These are phyloP conservation scores for Eucidaris tribuloides DNA, from an alignment of 35 echinoderm and acorn worm genomes.

Conservation along the genomic window DNA sequence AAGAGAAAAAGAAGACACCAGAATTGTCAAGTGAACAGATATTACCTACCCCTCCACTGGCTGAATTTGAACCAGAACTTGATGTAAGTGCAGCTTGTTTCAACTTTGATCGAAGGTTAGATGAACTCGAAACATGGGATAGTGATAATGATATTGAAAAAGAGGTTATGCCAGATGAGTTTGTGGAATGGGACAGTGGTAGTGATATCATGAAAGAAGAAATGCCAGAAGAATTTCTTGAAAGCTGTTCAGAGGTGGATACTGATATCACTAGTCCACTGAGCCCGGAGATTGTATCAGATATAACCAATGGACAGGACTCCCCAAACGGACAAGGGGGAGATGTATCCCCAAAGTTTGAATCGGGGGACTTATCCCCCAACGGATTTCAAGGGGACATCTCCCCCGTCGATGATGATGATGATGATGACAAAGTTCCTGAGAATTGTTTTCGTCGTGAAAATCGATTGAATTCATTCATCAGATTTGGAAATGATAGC, in stretches of 20 bases:
- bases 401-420: conserved; percentile 32
- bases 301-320: not conserved
- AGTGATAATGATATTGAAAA: conserved; percentile 91
- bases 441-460: conserved; percentile 37
- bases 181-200: conserved; percentile 89
- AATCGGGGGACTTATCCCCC: not conserved
- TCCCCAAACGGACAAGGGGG: conserved; percentile 21
- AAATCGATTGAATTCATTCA: conserved; percentile 73
- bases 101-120: conserved; percentile 68
- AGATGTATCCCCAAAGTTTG: not conserved
- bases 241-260: conserved; percentile 56
- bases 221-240: conserved; percentile 64
- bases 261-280: not conserved
- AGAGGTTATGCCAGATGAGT: conserved; percentile 90
- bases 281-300: not conserved
- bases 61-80: conserved; percentile 12
- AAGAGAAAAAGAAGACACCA: conserved; percentile 27
- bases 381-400: conserved; percentile 14
- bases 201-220: conserved; percentile 82
- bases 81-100: conserved; percentile 36
- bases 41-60: not conserved
- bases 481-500: conserved; percentile 37
- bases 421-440: not conserved
- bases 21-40: conserved; percentile 36
- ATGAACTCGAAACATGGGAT: conserved; percentile 74